Evolutionary conservation across 1,140 invertebrate genomes (phyloP), one percentile per base, ranked within the genome.

Genomic region (Papilio glaucus): DNA sequence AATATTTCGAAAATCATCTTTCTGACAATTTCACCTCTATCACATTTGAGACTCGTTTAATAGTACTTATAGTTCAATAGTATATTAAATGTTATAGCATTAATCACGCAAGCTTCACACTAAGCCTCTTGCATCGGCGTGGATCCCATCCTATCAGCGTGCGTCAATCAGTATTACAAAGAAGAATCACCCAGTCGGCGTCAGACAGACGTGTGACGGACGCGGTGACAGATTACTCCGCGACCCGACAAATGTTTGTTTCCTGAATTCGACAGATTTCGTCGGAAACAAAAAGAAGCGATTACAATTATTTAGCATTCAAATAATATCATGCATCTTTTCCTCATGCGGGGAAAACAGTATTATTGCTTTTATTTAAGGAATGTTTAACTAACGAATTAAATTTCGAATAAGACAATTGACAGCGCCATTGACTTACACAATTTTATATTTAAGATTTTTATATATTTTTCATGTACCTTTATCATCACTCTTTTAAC

Each of bases 111-210:
- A 75, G 60, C 75, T 33, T 68, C 72, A 60, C 67, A 72, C 29
- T 76, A 81, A 80, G 72, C 76, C 76, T 42, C 42, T 67, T 37
- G 73, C 68, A 77, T 76, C 71, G 80, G 76, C n/a, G n/a, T n/a
- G 71, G 71, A 77, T 74, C 76, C 80, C 77, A 68, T 77, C 75
- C 82, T 84, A 82, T 84, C 80, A 77, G 72, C 61, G 45, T 67
- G 37, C 65, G 80, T 82, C 82, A 82, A 82, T 84, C 80, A 80
- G 77, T 71, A 82, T 78, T 71, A 80, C 75, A 77, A 78, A 81
- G 79, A 82, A 76, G 77, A 80, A 84, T 84, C 79, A 74, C 74
- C 75, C 76, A 79, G 71, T 77, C 73, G 75, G 72, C 79, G 75
- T 73, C 77, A 73, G 75, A 76, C 77, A 76, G 73, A 76, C 73